Percentiles rank a stretch among this genome's conserved stretches.
Evolutionary conservation across 2,888 invertebrate species (phyloP).

Genomic region (Leucophenga montana): DNA sequence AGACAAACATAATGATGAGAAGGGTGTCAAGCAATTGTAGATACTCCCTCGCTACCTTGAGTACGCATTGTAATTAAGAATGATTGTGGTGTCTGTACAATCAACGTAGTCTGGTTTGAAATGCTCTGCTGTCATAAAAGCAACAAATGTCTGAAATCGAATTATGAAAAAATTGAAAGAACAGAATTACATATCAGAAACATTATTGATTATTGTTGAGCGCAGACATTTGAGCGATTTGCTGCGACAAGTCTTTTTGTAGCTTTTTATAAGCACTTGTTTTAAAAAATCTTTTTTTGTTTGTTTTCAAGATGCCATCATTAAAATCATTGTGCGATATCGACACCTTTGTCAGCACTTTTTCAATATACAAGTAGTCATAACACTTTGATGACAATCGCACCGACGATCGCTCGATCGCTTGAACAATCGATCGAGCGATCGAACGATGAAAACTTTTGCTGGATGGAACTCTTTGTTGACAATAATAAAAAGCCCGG

Average conservation of each 20-base stretch:
- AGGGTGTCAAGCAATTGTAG: neutral
- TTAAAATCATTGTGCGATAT: constrained; percentile 67
- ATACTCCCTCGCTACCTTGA: no score
- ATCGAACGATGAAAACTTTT: no score
- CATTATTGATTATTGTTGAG: constrained; percentile 62
- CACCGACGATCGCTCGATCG: neutral
- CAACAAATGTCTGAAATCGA: neutral
- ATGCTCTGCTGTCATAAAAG: neutral
- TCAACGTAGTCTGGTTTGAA: neutral
- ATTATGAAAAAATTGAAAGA: neutral
- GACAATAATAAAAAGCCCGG: constrained; percentile 52
- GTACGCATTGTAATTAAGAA: constrained; percentile 41
- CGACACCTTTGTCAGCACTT: constrained; percentile 62
- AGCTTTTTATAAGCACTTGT: neutral
- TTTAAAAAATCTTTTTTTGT: neutral
- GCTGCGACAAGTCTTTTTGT: constrained; percentile 53
- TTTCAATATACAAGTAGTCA: constrained; percentile 32
- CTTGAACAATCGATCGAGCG: no score
- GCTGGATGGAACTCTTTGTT: no score
- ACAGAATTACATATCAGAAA: constrained; percentile 56
- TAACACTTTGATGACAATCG: constrained; percentile 17
- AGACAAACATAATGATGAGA: no score
- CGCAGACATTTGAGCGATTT: constrained; percentile 61
- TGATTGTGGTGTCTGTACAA: constrained; percentile 41
- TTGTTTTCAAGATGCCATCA: constrained; percentile 54